phyloP scores from a whole-genome alignment of 2,113 vertebrate genomes.

The Poicephalus gulielmi region DNA sequence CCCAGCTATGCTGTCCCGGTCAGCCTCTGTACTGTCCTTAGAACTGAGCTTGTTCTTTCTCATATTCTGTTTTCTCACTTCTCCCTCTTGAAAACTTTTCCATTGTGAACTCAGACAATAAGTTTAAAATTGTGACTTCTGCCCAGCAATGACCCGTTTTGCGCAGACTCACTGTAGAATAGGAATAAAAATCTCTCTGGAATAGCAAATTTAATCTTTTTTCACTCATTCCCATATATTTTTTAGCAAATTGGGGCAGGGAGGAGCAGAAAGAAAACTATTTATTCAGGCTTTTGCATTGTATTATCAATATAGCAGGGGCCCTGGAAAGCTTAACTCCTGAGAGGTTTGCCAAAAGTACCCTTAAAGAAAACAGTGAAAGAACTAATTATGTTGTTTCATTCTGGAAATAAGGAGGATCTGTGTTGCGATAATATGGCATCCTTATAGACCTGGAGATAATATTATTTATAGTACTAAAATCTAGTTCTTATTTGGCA shows the following conservation, averaged over 20 bases:
- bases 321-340: not conserved
- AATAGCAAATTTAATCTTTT: not conserved
- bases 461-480: not conserved
- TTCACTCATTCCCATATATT: not conserved
- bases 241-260: not conserved
- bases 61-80: constrained; percentile 34
- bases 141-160: constrained; percentile 27
- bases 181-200: not conserved
- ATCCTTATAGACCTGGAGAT: not conserved
- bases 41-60: not conserved
- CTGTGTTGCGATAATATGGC: not conserved
- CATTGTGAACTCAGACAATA: constrained; percentile 39
- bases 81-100: constrained; percentile 33
- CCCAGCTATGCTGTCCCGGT: not conserved
- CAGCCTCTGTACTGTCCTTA: not conserved
- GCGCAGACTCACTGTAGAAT: not conserved
- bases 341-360: not conserved
- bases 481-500: not conserved
- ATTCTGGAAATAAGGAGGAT: not conserved
- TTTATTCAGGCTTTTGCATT: not conserved
- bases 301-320: not conserved
- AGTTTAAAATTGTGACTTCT: not conserved
- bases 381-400: not conserved
- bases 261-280: not conserved
- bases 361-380: not conserved